Evolutionary conservation across 2,797 vertebrate species (phyloP).

Genomic region (Pristis pectinata): DNA sequence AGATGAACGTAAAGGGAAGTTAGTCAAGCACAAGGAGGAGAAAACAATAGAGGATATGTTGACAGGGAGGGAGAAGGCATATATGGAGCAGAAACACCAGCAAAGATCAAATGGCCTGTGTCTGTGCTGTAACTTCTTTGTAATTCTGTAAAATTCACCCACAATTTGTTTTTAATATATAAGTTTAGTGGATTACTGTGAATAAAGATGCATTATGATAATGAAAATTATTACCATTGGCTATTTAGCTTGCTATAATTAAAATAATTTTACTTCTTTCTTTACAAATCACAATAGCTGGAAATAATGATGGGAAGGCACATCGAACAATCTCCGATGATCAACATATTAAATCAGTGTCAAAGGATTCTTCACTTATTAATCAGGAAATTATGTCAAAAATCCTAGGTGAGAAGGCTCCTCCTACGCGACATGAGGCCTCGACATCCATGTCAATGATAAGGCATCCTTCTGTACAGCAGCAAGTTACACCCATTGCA

Average conservation of each 20-base stretch:
- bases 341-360: background rate
- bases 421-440: background rate
- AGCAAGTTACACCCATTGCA: background rate
- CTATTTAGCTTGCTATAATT: slow-evolving; percentile 4
- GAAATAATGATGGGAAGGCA: slow-evolving; percentile 15
- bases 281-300: slow-evolving; percentile 28
- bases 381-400: slow-evolving; percentile 32
- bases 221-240: background rate
- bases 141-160: background rate
- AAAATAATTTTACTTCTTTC: slow-evolving; percentile 22
- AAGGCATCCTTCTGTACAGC: background rate
- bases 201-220: slow-evolving; percentile 16
- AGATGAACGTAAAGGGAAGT: background rate
- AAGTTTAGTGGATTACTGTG: background rate
- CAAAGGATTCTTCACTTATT: slow-evolving; percentile 35
- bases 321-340: background rate
- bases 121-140: background rate
- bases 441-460: background rate
- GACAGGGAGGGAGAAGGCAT: background rate
- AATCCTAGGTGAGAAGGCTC: slow-evolving; percentile 18
- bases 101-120: background rate
- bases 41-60: background rate
- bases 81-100: background rate
- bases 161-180: background rate
- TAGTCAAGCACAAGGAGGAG: too few species aligned